phyloP scores from a whole-genome alignment of 2,113 vertebrate genomes.

The Turdus rufiventris region DNA sequence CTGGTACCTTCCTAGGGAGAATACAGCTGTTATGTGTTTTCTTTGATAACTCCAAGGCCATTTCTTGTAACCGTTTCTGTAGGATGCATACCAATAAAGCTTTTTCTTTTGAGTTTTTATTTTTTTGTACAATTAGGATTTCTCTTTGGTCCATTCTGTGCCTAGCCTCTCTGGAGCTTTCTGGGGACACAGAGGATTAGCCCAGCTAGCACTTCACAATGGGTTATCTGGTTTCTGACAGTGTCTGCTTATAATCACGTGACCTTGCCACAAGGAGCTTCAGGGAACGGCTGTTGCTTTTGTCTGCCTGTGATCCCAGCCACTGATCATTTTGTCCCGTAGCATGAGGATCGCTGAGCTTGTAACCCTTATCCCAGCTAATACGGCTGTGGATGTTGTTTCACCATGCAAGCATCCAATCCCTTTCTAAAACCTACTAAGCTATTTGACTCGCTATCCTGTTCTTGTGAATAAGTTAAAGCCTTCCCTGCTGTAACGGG shows the following conservation, averaged over 20 bases:
- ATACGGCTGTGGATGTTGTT: constrained; percentile 36
- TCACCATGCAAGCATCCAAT: constrained; percentile 44
- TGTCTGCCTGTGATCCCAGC: constrained; percentile 49
- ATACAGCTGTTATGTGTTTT: neutral
- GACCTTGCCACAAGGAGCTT: constrained; percentile 37
- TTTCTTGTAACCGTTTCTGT: constrained; percentile 47
- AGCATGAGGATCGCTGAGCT: constrained; percentile 46
- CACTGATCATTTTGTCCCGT: constrained; percentile 7
- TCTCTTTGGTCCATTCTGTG: neutral
- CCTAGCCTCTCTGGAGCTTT: neutral
- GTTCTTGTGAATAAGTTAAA: constrained; percentile 63
- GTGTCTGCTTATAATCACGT: constrained; percentile 3
- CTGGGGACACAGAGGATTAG: neutral
- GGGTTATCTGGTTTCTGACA: constrained; percentile 37
- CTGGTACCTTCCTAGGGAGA: neutral
- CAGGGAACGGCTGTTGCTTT: constrained; percentile 8
- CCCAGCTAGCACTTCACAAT: constrained; percentile 22
- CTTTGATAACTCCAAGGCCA: constrained; percentile 33
- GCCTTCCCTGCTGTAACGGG: constrained; percentile 47
- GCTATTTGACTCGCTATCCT: constrained; percentile 31
- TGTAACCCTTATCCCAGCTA: constrained; percentile 43
- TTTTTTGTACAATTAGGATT: constrained; percentile 30
- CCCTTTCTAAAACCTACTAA: constrained; percentile 58
- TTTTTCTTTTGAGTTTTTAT: neutral
- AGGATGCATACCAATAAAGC: constrained; percentile 68